These are phyloP conservation scores for Therioaphis trifolii DNA, from an alignment of 2,888 invertebrate species.

Conservation along the genomic window DNA sequence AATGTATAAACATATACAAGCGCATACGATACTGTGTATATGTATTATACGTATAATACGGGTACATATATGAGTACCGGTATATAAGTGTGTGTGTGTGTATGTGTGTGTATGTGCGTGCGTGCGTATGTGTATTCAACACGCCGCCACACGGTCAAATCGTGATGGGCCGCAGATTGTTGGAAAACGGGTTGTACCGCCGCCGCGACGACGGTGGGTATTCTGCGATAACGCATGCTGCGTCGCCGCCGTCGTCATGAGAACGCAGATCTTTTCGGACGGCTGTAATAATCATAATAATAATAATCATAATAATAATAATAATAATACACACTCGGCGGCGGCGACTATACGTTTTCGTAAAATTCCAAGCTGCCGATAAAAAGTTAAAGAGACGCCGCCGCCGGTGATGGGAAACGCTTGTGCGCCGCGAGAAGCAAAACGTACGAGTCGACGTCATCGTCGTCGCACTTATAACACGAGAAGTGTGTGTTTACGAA, in stretches of 20 bases:
- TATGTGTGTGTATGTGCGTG: not conserved
- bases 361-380: slow-evolving; percentile 24
- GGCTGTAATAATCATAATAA: not conserved
- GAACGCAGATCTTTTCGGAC: not conserved
- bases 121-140: not conserved
- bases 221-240: slow-evolving; percentile 16
- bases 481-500: not conserved
- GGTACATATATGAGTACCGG: no score
- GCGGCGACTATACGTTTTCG: not conserved
- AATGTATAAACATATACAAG: not conserved
- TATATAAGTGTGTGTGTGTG: not conserved
- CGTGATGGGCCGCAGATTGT: slow-evolving; percentile 9
- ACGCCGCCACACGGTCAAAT: slow-evolving; percentile 8
- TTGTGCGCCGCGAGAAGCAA: not conserved
- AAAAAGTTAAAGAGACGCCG: not conserved
- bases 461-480: not conserved
- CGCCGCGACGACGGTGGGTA: not conserved
- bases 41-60: no score
- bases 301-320: not conserved
- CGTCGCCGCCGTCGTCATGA: slow-evolving; percentile 13
- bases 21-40: no score
- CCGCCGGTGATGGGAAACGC: not conserved
- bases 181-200: slow-evolving; percentile 36
- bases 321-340: not conserved
- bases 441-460: not conserved